Conservation (phyloP, 2,888 invertebrate genomes). For the Tortricodes alternella region DNA sequence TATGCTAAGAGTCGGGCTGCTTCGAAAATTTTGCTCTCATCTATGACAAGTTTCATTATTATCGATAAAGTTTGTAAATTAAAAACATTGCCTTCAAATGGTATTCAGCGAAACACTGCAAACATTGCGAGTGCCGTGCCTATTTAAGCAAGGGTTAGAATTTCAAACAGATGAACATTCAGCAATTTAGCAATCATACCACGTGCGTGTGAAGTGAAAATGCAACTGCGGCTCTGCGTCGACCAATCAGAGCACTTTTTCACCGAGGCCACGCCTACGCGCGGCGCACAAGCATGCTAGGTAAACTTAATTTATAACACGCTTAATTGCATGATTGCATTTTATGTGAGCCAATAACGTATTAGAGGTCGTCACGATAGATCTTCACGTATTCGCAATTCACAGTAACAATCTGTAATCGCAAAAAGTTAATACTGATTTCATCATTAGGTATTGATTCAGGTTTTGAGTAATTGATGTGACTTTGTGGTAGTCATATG, state of each 20-base stretch:
- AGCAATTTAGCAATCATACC: conserved; percentile 58
- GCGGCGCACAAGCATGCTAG: conserved; percentile 43
- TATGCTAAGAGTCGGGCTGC: too few species aligned
- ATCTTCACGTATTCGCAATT: conserved; percentile 28
- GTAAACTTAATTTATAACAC: conserved; percentile 29
- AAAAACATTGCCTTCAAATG: too few species aligned
- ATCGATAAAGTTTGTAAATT: too few species aligned
- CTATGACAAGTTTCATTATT: too few species aligned
- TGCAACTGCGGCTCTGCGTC: conserved; percentile 64
- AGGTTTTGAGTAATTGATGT: conserved; percentile 8
- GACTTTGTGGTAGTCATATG: not conserved
- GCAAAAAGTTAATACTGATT: conserved; percentile 6
- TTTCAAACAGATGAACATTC: conserved; percentile 14
- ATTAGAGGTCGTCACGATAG: conserved; percentile 27
- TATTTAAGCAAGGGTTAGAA: not conserved
- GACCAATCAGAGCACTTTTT: conserved; percentile 60
- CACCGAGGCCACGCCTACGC: conserved; percentile 69
- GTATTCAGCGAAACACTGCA: too few species aligned
- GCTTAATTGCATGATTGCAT: conserved; percentile 29
- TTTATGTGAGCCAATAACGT: conserved; percentile 29
- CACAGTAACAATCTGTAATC: conserved; percentile 3
- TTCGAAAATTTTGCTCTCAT: too few species aligned
- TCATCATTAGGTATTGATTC: not conserved
- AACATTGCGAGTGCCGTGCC: not conserved
- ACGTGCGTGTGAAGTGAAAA: conserved; percentile 64